Percentiles rank a stretch among this genome's conserved stretches.
phyloP scores from a whole-genome alignment of 1,140 invertebrate genomes.

The Lordiphosa collinella region DNA sequence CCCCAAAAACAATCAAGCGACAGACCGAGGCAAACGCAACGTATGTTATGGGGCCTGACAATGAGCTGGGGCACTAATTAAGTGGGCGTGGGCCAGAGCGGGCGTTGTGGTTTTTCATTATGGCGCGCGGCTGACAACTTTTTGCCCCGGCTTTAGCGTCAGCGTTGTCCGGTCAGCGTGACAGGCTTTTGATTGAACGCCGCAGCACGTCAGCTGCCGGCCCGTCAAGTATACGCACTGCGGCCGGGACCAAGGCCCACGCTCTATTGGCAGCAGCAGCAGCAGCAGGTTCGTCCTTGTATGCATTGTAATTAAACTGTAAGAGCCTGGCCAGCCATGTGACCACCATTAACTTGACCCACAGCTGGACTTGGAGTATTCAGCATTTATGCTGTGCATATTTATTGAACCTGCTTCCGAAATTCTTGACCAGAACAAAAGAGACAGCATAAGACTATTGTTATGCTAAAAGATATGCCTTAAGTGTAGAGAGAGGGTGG shows the following conservation, averaged over 20 bases:
- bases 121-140: constrained; percentile 23
- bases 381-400: constrained; percentile 27
- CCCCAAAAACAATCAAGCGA: constrained; percentile 72
- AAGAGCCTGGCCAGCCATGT: too few relatives aligned
- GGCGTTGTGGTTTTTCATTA: constrained; percentile 34
- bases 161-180: constrained; percentile 11
- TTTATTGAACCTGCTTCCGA: constrained; percentile 32
- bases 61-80: constrained; percentile 69
- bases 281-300: neutral
- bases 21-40: constrained; percentile 3
- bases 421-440: constrained; percentile 29
- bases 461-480: constrained; percentile 46
- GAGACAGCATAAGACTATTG: constrained; percentile 41
- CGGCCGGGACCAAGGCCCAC: constrained; percentile 8
- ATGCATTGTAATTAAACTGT: constrained; percentile 52
- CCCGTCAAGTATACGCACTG: constrained; percentile 61
- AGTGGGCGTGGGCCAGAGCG: constrained; percentile 48
- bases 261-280: constrained; percentile 15
- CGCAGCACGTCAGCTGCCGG: constrained; percentile 44
- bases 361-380: constrained; percentile 4
- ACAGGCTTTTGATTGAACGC: constrained; percentile 66
- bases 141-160: constrained; percentile 29
- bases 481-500: neutral
- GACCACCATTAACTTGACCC: constrained; percentile 14
- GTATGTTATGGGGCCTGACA: constrained; percentile 23